A percentile compares a stretch with the other conserved stretches of the same genome.
These are phyloP conservation scores for Hyles euphorbiae DNA, from an alignment of 1,140 invertebrate species.

Conservation along the genomic window DNA sequence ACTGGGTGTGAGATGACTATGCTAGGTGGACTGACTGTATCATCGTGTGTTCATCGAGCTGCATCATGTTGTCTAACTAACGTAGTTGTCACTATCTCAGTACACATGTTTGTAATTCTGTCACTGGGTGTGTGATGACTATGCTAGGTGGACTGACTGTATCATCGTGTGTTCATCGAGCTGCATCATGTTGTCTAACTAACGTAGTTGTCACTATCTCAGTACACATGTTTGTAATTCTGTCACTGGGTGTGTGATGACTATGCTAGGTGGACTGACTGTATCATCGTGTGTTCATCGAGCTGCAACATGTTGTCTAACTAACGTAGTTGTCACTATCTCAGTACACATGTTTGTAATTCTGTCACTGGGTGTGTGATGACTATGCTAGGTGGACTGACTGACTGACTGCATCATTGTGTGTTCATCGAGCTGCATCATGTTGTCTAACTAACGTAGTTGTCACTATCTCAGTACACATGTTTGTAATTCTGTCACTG, in stretches of 20 bases:
- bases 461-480: conserved; percentile 27
- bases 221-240: conserved; percentile 24
- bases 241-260: conserved; percentile 26
- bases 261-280: conserved; percentile 4
- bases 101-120: conserved; percentile 25
- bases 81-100: conserved; percentile 17
- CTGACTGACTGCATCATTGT: conserved; percentile 1
- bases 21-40: conserved; percentile 1
- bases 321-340: conserved; percentile 17
- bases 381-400: conserved; percentile 4
- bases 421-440: not conserved
- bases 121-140: conserved; percentile 25
- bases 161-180: not conserved
- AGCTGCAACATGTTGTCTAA: not conserved
- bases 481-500: conserved; percentile 24
- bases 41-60: not conserved
- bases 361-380: conserved; percentile 27
- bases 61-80: conserved; percentile 5
- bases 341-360: conserved; percentile 24
- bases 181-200: conserved; percentile 1
- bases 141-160: conserved; percentile 1
- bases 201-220: conserved; percentile 20
- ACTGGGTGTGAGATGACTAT: conserved; percentile 29
- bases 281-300: conserved; percentile 1
- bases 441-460: not conserved